Conservation (phyloP, 2,888 invertebrate genomes). For the Protodeltote pygarga region DNA sequence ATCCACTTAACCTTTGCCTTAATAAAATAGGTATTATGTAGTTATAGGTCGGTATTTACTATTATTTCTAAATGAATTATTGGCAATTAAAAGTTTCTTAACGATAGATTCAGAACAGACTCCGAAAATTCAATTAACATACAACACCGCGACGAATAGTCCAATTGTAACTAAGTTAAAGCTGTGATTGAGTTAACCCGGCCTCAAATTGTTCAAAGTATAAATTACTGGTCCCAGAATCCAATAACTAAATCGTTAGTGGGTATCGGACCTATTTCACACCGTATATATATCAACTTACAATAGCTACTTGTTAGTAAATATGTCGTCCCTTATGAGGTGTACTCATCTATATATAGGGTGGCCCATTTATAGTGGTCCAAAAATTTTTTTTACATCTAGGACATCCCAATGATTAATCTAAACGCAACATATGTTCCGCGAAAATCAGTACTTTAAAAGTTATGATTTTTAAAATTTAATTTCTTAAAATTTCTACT, state of each 20-base stretch:
- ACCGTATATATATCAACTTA: background rate
- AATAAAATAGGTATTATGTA: too few species aligned
- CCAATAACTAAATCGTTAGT: conserved; percentile 16
- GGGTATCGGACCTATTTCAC: conserved; percentile 4
- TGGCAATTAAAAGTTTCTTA: conserved; percentile 39
- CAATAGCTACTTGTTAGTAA: background rate
- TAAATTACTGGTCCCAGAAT: conserved; percentile 29
- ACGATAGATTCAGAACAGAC: conserved; percentile 40
- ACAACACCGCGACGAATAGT: conserved; percentile 35
- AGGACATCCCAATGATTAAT: too few species aligned
- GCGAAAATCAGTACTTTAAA: too few species aligned
- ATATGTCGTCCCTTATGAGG: too few species aligned
- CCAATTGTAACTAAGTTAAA: conserved; percentile 47
- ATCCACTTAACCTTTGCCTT: too few species aligned
- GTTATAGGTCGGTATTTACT: too few species aligned
- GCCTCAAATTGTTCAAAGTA: conserved; percentile 44
- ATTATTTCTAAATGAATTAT: conserved; percentile 42
- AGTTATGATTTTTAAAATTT: too few species aligned
- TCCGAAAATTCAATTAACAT: conserved; percentile 49
- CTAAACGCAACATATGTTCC: too few species aligned
- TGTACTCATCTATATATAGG: too few species aligned
- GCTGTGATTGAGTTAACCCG: conserved; percentile 47
- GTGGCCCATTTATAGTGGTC: too few species aligned
- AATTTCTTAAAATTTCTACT: too few species aligned
- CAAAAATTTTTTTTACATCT: too few species aligned